Conservation (phyloP, 2,797 vertebrate species). For the Pelodytes ibericus region DNA sequence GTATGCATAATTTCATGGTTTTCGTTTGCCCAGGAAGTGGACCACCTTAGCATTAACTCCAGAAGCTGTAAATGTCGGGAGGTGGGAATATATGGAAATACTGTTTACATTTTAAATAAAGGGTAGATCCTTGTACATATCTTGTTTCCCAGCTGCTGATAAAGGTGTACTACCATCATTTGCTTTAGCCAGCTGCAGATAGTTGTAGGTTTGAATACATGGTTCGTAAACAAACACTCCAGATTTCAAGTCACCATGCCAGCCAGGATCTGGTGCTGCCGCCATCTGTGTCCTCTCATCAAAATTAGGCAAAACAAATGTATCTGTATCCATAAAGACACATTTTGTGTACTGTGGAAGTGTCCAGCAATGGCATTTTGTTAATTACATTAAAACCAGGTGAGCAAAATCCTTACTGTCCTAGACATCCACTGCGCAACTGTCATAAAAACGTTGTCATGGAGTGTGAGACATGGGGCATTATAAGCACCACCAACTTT, state of each 20-base stretch:
- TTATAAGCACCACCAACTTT: constrained; percentile 81
- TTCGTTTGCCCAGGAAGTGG: constrained; percentile 90
- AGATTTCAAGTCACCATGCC: constrained; percentile 98
- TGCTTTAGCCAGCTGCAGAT: constrained; percentile 82
- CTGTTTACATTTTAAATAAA: constrained; percentile 98
- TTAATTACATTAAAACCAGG: constrained; percentile 90
- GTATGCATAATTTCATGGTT: constrained; percentile 91
- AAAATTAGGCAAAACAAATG: constrained; percentile 90
- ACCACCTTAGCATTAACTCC: constrained; percentile 92
- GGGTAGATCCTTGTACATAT: constrained; percentile 94
- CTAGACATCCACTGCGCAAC: constrained; percentile 83
- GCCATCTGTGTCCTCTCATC: constrained; percentile 94
- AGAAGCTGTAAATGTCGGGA: constrained; percentile 96
- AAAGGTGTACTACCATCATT: constrained; percentile 92
- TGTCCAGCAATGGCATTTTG: constrained; percentile 95
- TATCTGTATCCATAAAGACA: constrained; percentile 97
- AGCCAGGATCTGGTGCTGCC: constrained; percentile 93
- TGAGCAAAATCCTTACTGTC: constrained; percentile 88
- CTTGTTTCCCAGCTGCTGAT: constrained; percentile 92
- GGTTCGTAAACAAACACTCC: constrained; percentile 94
- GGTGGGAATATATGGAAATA: constrained; percentile 93
- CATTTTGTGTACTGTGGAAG: constrained; percentile 92
- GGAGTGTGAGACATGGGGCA: constrained; percentile 84
- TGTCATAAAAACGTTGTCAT: constrained; percentile 91
- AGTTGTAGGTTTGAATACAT: constrained; percentile 85